Base-by-base conservation (phyloP, 2,113 vertebrate species). In the Phyllostomus discolor region DNA sequence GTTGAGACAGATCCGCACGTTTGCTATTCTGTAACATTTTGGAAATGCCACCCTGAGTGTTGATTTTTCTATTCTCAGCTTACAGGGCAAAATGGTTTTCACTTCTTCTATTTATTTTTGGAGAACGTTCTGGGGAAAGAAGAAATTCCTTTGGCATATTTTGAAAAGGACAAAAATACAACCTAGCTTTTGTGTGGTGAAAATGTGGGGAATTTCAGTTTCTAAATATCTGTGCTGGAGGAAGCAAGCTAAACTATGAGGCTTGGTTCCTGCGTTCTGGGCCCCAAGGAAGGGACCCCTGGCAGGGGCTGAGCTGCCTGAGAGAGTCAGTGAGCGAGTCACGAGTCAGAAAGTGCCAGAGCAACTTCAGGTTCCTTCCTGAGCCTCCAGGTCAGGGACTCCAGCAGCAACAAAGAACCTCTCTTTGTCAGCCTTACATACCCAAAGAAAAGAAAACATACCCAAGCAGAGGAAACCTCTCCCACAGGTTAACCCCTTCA, bases 31-130 rank as follows among this genome's bases (percentile, higher is more conserved):
- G 7, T 33, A 33, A 8, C 7, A 1, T 92, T 81, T 89, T 76
- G 33, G 83, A 89, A 92, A 91, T 82, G 33, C 67, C 72, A 81
- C 24, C 69, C 35, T 1, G 80, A 5, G 48, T 92, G 84, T 92
- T 78, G 72, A 67, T 88, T 67, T 96, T 91, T 94, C 93, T 95
- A 28, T 93, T 93, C 67, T 87, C 87, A 80, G 88, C 84, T 85
- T 93, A 33, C 17, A 59, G 31, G 59, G 33, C 31, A 93, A 94
- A 93, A 84, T 33, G 22, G 5, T 92, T 12, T 94, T 95, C 80
- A 7, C 54, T 96, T 62, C 85, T 86, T 73, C 66, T 69, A 12
- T 79, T 83, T 79, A 73, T 52, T 84, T 95, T 88, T 90, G 67
- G 87, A 81, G 69, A 94, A 80, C 67, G 64, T 96, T 92, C 70